Percentiles rank a stretch among this genome's conserved stretches.
Conservation (phyloP, 2,888 invertebrate genomes). For the Ecdyonurus torrentis region DNA sequence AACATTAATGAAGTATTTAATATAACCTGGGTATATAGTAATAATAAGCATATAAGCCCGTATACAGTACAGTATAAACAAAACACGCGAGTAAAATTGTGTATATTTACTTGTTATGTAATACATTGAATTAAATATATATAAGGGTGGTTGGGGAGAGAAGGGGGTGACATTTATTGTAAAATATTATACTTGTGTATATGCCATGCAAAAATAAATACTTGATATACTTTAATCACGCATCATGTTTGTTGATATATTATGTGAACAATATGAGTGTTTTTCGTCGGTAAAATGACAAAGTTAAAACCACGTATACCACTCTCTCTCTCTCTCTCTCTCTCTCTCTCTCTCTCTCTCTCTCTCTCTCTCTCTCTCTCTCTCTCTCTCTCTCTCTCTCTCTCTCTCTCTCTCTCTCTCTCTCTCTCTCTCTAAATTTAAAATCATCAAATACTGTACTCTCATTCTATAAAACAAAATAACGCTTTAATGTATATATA, state of each 20-base stretch:
- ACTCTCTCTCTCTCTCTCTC: no score
- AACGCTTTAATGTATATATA: no score
- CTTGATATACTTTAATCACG: background rate
- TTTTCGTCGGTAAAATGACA: background rate
- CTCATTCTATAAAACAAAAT: background rate
- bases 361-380: no score
- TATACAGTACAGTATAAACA: background rate
- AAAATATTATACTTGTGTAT: background rate
- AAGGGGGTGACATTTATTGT: background rate
- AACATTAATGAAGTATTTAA: background rate
- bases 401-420: no score
- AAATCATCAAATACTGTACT: no score
- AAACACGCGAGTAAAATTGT: background rate
- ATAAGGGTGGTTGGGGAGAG: background rate
- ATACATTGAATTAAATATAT: no score
- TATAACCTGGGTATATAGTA: background rate
- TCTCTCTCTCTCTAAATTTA: no score
- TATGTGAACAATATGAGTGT: no score
- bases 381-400: no score
- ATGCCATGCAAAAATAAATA: background rate
- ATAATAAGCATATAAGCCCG: background rate
- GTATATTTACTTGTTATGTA: background rate
- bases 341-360: no score
- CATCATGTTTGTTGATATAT: no score
- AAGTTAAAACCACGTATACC: background rate